Evolutionary conservation across 2,888 invertebrate species (phyloP).

Genomic region (Lottia gigantea): DNA sequence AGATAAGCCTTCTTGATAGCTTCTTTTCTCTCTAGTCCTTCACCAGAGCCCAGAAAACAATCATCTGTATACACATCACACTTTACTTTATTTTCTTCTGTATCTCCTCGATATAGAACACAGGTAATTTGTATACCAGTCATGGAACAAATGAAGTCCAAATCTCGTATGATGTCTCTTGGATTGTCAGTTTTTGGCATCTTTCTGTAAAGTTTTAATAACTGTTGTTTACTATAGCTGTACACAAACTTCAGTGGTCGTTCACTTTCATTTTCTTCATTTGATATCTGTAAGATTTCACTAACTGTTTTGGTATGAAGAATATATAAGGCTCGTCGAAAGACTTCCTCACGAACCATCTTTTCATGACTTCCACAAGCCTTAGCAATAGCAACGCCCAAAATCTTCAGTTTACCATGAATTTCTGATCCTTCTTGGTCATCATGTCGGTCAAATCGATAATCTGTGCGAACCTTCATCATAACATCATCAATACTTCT

Average conservation of each 20-base stretch:
- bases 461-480: neutral
- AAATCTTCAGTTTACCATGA: neutral
- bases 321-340: neutral
- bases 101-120: neutral
- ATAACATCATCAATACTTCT: neutral
- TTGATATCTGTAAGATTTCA: neutral
- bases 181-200: neutral
- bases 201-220: neutral
- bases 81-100: neutral
- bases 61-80: neutral
- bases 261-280: neutral
- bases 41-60: neutral
- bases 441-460: neutral
- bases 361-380: neutral
- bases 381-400: neutral
- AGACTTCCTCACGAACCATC: neutral
- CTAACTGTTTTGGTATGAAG: slow-evolving; percentile 1
- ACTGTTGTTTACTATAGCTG: neutral
- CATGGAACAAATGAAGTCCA: neutral
- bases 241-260: neutral
- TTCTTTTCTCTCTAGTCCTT: neutral
- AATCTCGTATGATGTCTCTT: neutral
- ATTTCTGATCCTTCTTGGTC: neutral
- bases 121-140: neutral
- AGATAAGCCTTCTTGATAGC: neutral